A percentile compares a stretch with the other conserved stretches of the same genome.
Conservation (phyloP, 2,797 vertebrate genomes). For the Sphenodon punctatus region DNA sequence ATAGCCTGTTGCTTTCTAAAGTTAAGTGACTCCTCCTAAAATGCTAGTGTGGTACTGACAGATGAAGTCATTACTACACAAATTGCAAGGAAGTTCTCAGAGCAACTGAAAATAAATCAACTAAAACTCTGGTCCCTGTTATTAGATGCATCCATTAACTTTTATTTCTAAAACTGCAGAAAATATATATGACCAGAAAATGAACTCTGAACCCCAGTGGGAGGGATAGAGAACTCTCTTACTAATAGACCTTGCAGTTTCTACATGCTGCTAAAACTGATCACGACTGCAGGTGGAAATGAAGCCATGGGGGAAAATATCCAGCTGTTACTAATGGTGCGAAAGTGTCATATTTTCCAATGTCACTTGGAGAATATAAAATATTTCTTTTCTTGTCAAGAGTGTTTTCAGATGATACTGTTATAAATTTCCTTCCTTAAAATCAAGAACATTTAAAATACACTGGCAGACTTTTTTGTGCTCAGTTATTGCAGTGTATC, state of each 20-base stretch:
- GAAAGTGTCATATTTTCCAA: neutral
- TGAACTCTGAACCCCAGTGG: neutral
- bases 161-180: neutral
- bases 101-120: neutral
- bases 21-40: neutral
- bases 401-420: neutral
- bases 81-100: neutral
- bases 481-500: no score
- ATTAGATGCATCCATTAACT: neutral
- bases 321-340: neutral
- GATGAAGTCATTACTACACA: neutral
- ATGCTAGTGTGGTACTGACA: neutral
- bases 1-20: neutral
- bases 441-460: neutral
- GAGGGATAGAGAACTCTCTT: neutral
- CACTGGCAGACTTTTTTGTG: neutral
- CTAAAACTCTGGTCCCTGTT: fast-evolving
- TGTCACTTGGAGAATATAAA: neutral
- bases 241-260: neutral
- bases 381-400: neutral
- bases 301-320: neutral
- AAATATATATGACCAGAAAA: neutral
- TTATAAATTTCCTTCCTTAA: neutral
- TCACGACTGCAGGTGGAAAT: neutral
- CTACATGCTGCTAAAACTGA: neutral